A percentile compares a stretch with the other conserved stretches of the same genome.
Evolutionary conservation across 1,140 invertebrate genomes (phyloP).

Genomic region (Plodia interpunctella): DNA sequence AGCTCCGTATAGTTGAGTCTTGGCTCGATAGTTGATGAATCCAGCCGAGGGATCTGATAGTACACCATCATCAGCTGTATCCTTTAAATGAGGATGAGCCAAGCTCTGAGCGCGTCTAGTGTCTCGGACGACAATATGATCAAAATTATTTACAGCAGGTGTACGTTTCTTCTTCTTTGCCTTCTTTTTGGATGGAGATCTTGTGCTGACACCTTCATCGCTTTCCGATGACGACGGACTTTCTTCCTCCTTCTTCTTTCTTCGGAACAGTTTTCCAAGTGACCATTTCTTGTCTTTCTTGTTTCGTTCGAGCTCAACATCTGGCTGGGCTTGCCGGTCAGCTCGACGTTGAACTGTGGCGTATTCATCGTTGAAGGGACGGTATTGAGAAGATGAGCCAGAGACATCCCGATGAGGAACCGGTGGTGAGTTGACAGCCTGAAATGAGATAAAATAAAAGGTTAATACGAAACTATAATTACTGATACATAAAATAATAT

Average conservation of each 20-base stretch:
- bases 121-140: slow-evolving; percentile 75
- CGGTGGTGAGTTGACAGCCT: slow-evolving; percentile 71
- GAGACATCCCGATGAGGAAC: slow-evolving; percentile 60
- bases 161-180: slow-evolving; percentile 65
- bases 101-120: slow-evolving; percentile 70
- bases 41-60: slow-evolving; percentile 75
- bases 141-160: slow-evolving; percentile 67
- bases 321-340: slow-evolving; percentile 45
- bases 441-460: slow-evolving; percentile 28
- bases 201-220: slow-evolving; percentile 75
- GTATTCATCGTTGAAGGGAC: slow-evolving; percentile 61
- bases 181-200: slow-evolving; percentile 72
- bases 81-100: slow-evolving; percentile 53
- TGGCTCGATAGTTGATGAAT: slow-evolving; percentile 68
- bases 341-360: slow-evolving; percentile 47
- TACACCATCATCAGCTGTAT: slow-evolving; percentile 76
- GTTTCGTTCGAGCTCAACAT: slow-evolving; percentile 48
- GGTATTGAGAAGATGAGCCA: slow-evolving; percentile 42
- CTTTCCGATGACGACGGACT: slow-evolving; percentile 80
- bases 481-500: too few relatives aligned
- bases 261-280: slow-evolving; percentile 82
- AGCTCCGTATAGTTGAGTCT: slow-evolving; percentile 49
- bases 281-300: slow-evolving; percentile 84
- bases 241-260: slow-evolving; percentile 81
- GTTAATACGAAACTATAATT: too few relatives aligned